These are phyloP conservation scores for Patella depressa DNA, from an alignment of 2,888 invertebrate species.

Conservation along the genomic window DNA sequence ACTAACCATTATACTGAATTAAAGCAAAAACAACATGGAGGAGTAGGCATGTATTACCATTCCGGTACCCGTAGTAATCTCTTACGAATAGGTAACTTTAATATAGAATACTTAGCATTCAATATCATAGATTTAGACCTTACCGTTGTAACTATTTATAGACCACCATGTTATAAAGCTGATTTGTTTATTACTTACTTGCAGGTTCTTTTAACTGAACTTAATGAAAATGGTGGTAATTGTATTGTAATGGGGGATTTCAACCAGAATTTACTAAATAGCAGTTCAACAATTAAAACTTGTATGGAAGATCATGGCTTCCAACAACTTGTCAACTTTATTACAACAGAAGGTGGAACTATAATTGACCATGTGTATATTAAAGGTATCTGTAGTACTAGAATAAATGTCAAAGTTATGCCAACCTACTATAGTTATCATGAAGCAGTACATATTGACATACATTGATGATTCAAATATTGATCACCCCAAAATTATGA, in stretches of 20 bases:
- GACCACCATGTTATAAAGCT: constrained; percentile 22
- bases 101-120: constrained; percentile 24
- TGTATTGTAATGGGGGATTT: constrained; percentile 26
- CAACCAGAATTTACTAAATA: constrained; percentile 25
- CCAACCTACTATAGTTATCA: constrained; percentile 33
- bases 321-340: constrained; percentile 17
- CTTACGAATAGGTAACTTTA: not conserved
- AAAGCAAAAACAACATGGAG: constrained; percentile 23
- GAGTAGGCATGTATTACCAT: constrained; percentile 13
- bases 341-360: constrained; percentile 29
- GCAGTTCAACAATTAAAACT: not conserved
- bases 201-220: not conserved
- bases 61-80: not conserved
- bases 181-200: constrained; percentile 13
- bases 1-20: not conserved
- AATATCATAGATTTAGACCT: constrained; percentile 16
- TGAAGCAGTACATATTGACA: constrained; percentile 16
- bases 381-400: constrained; percentile 15
- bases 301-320: constrained; percentile 20
- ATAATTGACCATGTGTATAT: constrained; percentile 32
- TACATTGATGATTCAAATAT: not conserved
- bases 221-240: not conserved
- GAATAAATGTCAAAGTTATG: constrained; percentile 10
- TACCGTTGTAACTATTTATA: constrained; percentile 18
- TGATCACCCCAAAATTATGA: no score